Conservation (phyloP, 2,113 vertebrate genomes). For the Sclerurus mexicanus region DNA sequence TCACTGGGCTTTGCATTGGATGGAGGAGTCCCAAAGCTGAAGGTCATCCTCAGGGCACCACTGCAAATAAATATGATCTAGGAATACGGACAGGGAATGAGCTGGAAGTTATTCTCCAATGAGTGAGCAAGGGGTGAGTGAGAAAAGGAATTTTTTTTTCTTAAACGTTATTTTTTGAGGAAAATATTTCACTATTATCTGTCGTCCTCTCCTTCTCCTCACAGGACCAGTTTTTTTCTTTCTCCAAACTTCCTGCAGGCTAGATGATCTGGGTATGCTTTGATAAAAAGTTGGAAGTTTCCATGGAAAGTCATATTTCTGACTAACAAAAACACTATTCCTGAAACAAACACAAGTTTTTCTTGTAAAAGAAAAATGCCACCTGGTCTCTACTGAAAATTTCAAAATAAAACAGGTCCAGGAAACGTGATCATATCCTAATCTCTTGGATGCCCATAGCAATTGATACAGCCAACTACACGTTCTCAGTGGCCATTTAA, state of each 20-base stretch:
- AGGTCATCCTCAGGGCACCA: fast-evolving
- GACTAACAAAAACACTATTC: background rate
- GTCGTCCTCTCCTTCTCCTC: background rate
- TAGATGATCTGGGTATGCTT: background rate
- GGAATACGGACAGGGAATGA: background rate
- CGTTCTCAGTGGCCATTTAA: background rate
- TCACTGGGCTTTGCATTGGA: background rate
- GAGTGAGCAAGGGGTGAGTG: background rate
- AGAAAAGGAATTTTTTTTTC: background rate
- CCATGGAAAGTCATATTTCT: background rate
- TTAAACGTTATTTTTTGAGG: background rate
- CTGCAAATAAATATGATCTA: background rate
- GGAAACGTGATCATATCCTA: background rate
- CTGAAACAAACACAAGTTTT: background rate
- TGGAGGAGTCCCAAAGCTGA: background rate
- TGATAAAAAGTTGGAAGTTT: background rate
- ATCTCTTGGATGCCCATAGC: background rate
- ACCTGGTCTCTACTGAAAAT: background rate
- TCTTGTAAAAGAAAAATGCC: background rate
- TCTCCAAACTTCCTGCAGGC: background rate
- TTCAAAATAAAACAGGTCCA: background rate
- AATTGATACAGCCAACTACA: background rate
- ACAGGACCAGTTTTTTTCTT: background rate
- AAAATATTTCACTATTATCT: background rate
- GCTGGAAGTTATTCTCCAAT: background rate